These are phyloP conservation scores for Prionace glauca DNA, from an alignment of 2,797 vertebrate species.

Conservation along the genomic window DNA sequence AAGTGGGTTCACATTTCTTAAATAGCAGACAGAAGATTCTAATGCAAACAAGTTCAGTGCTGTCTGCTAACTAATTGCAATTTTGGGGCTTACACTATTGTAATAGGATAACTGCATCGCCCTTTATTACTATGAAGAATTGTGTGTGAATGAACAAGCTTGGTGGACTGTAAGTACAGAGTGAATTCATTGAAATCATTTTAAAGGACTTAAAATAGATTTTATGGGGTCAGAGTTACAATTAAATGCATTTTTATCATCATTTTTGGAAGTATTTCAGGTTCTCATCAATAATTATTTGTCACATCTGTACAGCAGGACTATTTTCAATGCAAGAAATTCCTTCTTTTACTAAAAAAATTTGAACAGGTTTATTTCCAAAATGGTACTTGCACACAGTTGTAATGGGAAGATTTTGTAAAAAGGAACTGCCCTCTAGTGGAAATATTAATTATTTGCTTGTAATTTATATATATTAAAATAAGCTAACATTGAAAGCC, in stretches of 20 bases:
- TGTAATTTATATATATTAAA: background rate
- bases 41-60: background rate
- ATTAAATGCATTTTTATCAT: background rate
- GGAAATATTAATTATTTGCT: background rate
- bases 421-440: constrained; percentile 31
- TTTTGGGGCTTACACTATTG: background rate
- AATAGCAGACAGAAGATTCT: background rate
- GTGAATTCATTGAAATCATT: background rate
- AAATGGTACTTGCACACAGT: background rate
- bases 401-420: background rate
- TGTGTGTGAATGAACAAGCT: background rate
- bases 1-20: background rate
- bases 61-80: background rate
- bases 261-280: background rate
- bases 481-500: background rate
- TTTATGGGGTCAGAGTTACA: background rate
- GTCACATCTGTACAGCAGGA: background rate
- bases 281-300: background rate
- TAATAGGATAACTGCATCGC: background rate
- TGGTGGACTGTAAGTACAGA: background rate
- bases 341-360: background rate
- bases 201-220: background rate
- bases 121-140: background rate
- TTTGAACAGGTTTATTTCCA: background rate
- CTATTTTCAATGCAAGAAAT: background rate